Base-by-base conservation (phyloP, 1,140 invertebrate species). In the Musca domestica region DNA sequence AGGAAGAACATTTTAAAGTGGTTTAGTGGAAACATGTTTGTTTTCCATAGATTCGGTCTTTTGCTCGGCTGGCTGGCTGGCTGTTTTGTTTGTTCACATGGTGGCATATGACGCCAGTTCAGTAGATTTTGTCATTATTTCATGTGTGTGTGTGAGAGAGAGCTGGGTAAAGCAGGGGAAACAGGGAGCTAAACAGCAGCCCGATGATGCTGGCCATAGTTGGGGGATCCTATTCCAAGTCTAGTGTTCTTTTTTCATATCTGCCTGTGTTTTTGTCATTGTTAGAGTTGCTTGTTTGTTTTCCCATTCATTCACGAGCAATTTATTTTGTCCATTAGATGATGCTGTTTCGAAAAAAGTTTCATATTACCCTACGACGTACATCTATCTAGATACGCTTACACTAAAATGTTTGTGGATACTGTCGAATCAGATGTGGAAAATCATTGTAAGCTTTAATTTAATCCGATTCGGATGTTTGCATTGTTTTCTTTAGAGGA, bases 321-420 rank as follows among this genome's bases (percentile, higher is more conserved):
- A 67, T 67, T 67, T 61, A 47, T 67, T 67, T 61, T 27, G 52
- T 67, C 52, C 54, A 58, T 67, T 46, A 67, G 66, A 58, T 56
- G 52, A 41, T 22, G 25, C 23, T 61, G 56, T 61, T 61, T 34
- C 30, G 25, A 12, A n/a, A 41, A 61, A 58, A 61, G 46, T 58
- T 67, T 67, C 66, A 47, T n/a, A 67, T 30, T 46, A 56, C 65
- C 34, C 34, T 41, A 41, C 10, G 10, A 41, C 34, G 34, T 12
- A 30, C 27, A 4, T 30, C 3, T 9, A 41, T 41, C 2, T 41
- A 41, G 6, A 41, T 41, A 41, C 34, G n/a, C n/a, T n/a, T n/a
- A n/a, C n/a, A n/a, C n/a, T n/a, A n/a, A n/a, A n/a, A n/a, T n/a
- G n/a, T n/a, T n/a, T n/a, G n/a, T n/a, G n/a, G n/a, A n/a, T n/a